Evolutionary conservation across 2,888 invertebrate genomes (phyloP).

Genomic region (Sinelater perroti): DNA sequence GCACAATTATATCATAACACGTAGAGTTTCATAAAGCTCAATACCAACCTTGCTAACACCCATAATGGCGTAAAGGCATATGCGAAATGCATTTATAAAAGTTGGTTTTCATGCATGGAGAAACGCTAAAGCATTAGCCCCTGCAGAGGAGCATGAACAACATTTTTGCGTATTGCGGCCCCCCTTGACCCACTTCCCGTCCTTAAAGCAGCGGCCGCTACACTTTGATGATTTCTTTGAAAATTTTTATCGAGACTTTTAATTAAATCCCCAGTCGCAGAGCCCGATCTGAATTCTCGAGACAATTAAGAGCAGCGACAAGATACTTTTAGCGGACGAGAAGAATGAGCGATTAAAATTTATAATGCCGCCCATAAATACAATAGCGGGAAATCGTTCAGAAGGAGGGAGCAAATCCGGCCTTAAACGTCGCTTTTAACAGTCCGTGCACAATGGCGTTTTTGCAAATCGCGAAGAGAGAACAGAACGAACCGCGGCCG

Average conservation of each 20-base stretch:
- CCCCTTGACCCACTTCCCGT: conserved; percentile 3
- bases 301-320: conserved; percentile 18
- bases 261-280: conserved; percentile 9
- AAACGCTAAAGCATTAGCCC: neutral
- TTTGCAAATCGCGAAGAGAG: too few species aligned
- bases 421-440: too few species aligned
- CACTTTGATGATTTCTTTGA: conserved; percentile 6
- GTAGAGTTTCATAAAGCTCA: too few species aligned
- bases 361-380: conserved; percentile 13
- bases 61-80: too few species aligned
- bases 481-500: too few species aligned
- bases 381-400: conserved; percentile 3
- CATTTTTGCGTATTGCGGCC: neutral
- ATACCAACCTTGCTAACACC: too few species aligned
- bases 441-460: too few species aligned
- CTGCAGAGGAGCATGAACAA: neutral
- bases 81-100: too few species aligned
- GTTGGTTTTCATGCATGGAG: neutral
- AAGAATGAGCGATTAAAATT: conserved; percentile 16
- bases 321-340: conserved; percentile 8
- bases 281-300: conserved; percentile 8
- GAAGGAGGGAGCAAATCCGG: neutral
- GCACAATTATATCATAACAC: too few species aligned
- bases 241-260: neutral
- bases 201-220: neutral